Percentiles rank a stretch among this genome's conserved stretches.
Evolutionary conservation across 2,888 invertebrate species (phyloP).

Genomic region (Eumacrocentrus americanus): DNA sequence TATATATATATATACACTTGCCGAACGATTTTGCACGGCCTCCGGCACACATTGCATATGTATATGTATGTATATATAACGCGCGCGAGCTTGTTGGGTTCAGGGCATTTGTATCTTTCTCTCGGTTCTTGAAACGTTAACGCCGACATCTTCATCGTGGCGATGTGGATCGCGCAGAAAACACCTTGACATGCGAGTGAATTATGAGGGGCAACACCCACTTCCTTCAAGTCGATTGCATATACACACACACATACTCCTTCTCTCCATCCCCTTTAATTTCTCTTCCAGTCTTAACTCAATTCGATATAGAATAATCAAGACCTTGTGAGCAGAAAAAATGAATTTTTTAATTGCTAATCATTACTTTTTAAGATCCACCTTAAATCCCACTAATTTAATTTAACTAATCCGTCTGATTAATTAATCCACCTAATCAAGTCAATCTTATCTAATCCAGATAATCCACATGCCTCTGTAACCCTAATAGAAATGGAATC

Average conservation of each 20-base stretch:
- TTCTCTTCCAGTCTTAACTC: background rate
- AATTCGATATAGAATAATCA: background rate
- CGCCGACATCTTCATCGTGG: constrained; percentile 48
- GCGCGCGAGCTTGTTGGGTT: constrained; percentile 9
- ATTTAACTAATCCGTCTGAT: no score
- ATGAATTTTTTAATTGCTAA: no score
- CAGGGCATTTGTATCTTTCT: constrained; percentile 48
- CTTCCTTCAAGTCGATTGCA: constrained; percentile 47
- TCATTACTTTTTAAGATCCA: no score
- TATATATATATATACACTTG: constrained; percentile 31
- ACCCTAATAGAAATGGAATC: no score
- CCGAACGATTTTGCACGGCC: constrained; percentile 42
- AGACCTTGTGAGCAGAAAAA: background rate
- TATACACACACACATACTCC: background rate
- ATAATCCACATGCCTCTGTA: no score
- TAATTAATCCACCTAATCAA: no score
- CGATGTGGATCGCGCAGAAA: constrained; percentile 38
- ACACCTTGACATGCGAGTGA: constrained; percentile 42
- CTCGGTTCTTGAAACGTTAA: constrained; percentile 45
- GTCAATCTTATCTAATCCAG: no score
- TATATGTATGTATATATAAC: constrained; percentile 14
- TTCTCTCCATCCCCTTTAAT: background rate
- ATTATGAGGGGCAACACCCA: constrained; percentile 53
- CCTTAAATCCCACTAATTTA: no score
- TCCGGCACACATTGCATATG: constrained; percentile 32